Base-by-base conservation (phyloP, 2,888 invertebrate genomes). In the Caenorhabditis drosophilae region DNA sequence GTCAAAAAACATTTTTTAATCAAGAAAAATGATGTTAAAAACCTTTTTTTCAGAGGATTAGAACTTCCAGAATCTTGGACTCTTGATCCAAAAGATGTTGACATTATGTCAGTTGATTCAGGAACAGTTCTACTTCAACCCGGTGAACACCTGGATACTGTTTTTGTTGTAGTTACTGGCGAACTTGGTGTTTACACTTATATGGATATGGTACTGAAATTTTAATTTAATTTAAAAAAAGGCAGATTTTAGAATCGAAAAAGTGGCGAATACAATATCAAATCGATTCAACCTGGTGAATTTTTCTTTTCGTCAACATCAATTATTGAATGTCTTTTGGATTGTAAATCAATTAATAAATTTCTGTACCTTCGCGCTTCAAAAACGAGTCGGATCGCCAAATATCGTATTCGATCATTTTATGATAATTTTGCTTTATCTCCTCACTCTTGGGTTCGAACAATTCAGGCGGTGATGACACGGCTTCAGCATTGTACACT, bases 391-490 rank as follows among this genome's bases (percentile, higher is more conserved):
- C 54, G 59, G 0, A 55, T 64, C 0, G 64, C 59, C 11, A 64
- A 59, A 27, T 59, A 59, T 25, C 44, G 48, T 25, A 22, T 64
- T 6, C 48, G 42, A 1, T 59, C 59, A 3, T 59, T 64, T 31
- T 45, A 44, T 35, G 18, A 50, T 0, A 41, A 55, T 9, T 59
- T 55, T 9, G 15, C 38, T 11, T n/a, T 27, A 3, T 16, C 50
- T 27, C 58, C 61, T 1, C 41, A 42, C 23, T 22, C 40, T 18
- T 67, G 67, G 67, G 45, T 57, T 22, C 38, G 67, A 18, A 57
- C 67, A 15, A 62, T 67, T 45, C 67, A 67, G 36, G 67, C 59
- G 20, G 59, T 64, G 23, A 64, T 64, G 59, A 64, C 64, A 9
- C 27, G 64, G 0, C 41, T 64, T 0, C 64, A 59, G 34, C 64